These are phyloP conservation scores for Amaurobius ferox DNA, from an alignment of 2,888 invertebrate genomes.

Conservation along the genomic window DNA sequence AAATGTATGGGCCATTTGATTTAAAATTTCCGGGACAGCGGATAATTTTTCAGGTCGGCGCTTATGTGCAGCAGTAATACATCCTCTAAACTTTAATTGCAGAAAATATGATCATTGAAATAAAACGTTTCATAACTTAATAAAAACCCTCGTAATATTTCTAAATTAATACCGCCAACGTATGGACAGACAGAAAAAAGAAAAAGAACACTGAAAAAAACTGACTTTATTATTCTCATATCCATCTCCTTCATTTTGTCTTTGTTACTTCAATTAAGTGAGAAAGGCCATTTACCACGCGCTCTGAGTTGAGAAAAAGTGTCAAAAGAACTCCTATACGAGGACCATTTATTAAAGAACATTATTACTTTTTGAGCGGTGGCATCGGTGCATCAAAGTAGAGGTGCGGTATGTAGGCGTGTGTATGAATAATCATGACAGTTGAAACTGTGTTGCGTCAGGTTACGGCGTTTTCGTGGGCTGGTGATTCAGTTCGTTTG, in stretches of 20 bases:
- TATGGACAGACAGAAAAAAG: background rate
- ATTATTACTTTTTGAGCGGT: conserved; percentile 13
- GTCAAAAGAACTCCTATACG: background rate
- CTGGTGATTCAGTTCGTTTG: background rate
- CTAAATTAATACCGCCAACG: background rate
- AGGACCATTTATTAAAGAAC: conserved; percentile 8
- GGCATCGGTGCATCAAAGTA: conserved; percentile 10
- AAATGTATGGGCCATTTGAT: no score
- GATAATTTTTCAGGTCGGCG: no score
- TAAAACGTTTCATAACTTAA: background rate
- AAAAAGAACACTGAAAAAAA: background rate
- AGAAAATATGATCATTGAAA: no score
- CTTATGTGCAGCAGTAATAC: no score
- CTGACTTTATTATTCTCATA: background rate
- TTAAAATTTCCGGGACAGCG: no score
- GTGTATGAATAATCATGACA: conserved; percentile 18
- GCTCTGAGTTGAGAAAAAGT: background rate
- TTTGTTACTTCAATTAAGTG: conserved; percentile 12
- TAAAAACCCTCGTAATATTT: background rate
- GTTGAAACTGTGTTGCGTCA: conserved; percentile 6
- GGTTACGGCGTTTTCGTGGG: conserved; percentile 8
- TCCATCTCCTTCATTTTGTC: background rate
- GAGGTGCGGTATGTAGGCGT: conserved; percentile 9
- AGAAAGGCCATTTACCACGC: background rate
- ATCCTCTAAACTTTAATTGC: no score